Evolutionary conservation across 2,113 vertebrate species (phyloP).

Genomic region (Chlorodrepanis virens): DNA sequence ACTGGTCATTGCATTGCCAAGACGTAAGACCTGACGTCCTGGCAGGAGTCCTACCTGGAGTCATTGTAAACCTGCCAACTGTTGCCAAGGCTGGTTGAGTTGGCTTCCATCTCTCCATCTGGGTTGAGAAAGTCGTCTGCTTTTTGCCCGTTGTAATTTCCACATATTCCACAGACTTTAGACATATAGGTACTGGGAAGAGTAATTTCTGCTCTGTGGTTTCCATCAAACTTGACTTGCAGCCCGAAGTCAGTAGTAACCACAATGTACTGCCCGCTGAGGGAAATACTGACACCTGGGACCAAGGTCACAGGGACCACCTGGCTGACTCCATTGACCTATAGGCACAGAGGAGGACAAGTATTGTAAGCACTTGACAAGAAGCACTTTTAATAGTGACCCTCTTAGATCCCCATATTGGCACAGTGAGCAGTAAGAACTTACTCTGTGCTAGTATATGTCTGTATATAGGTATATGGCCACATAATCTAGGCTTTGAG

Average conservation of each 20-base stretch:
- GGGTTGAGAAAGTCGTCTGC: slow-evolving; percentile 70
- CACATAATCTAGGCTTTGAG: not conserved
- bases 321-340: slow-evolving; percentile 56
- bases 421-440: not conserved
- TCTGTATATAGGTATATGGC: not conserved
- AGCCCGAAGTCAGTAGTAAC: slow-evolving; percentile 38
- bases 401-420: not conserved
- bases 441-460: not conserved
- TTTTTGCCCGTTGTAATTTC: slow-evolving; percentile 56
- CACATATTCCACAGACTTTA: slow-evolving; percentile 64
- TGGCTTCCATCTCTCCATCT: slow-evolving; percentile 50
- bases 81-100: slow-evolving; percentile 65
- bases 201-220: slow-evolving; percentile 51
- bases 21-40: not conserved
- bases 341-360: not conserved
- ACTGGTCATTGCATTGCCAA: not conserved
- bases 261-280: slow-evolving; percentile 51
- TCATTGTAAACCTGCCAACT: slow-evolving; percentile 70
- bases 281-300: not conserved
- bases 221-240: slow-evolving; percentile 63
- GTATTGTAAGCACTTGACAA: not conserved
- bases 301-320: slow-evolving; percentile 34
- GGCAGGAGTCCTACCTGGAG: slow-evolving; percentile 30
- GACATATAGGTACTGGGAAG: slow-evolving; percentile 33
- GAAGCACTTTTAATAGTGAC: not conserved